Percentiles rank a stretch among this genome's conserved stretches.
phyloP scores from a whole-genome alignment of 2,888 invertebrate species.

The Apamea crenata region DNA sequence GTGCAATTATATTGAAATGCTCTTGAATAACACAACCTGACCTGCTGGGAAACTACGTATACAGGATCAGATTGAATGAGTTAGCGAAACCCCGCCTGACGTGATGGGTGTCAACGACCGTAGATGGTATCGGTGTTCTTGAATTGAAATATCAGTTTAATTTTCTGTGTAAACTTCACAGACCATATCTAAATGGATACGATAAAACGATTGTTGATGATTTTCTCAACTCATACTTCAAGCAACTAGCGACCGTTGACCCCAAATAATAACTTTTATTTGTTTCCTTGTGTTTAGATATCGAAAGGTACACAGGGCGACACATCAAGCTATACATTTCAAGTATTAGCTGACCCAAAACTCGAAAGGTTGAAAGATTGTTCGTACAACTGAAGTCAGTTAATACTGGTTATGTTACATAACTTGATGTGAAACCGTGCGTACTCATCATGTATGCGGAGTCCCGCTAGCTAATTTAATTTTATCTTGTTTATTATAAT shows the following conservation, averaged over 20 bases:
- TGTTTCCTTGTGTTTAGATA: neutral
- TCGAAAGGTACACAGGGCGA: neutral
- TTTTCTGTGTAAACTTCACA: neutral
- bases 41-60: neutral
- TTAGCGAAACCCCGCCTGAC: neutral
- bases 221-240: neutral
- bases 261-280: neutral
- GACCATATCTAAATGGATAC: neutral
- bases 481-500: neutral
- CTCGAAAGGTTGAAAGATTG: neutral
- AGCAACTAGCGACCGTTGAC: neutral
- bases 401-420: neutral
- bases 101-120: neutral
- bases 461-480: neutral
- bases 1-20: constrained; percentile 1
- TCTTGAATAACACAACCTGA: constrained; percentile 5
- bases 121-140: neutral
- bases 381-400: neutral
- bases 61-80: neutral
- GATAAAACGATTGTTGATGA: neutral
- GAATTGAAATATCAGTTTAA: neutral
- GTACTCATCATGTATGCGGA: neutral
- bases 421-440: neutral
- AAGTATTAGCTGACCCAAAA: neutral
- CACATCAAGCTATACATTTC: neutral